Percentiles rank a stretch among this genome's conserved stretches.
These are phyloP conservation scores for Spisula solida DNA, from an alignment of 2,888 invertebrate species.

Conservation along the genomic window DNA sequence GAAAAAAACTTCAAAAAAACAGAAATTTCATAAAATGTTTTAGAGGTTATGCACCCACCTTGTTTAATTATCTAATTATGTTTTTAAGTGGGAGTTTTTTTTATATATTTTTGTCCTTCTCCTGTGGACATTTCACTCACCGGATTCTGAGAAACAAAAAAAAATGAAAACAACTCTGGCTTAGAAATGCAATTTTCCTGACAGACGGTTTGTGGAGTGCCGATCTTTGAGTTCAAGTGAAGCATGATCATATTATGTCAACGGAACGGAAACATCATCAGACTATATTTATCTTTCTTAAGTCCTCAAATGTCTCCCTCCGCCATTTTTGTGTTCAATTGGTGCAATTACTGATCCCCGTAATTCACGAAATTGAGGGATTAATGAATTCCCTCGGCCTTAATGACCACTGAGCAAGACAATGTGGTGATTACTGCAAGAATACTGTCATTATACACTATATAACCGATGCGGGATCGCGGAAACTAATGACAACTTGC, in stretches of 20 bases:
- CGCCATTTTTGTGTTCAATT: conserved; percentile 64
- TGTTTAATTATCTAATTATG: no score
- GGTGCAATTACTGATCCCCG: conserved; percentile 64
- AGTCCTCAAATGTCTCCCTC: conserved; percentile 40
- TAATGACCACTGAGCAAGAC: conserved; percentile 62
- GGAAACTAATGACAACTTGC: conserved; percentile 60
- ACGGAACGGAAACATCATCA: not conserved
- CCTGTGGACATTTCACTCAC: no score
- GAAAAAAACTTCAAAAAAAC: no score
- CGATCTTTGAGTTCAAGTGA: not conserved
- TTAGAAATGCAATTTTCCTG: not conserved
- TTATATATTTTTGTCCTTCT: no score
- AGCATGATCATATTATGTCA: not conserved
- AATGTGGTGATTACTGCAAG: conserved; percentile 61
- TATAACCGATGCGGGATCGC: conserved; percentile 44
- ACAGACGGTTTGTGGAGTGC: not conserved
- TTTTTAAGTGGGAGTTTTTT: no score
- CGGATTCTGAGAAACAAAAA: no score
- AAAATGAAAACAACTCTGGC: no score
- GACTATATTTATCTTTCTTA: conserved; percentile 16
- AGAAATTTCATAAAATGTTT: no score
- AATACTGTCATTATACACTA: conserved; percentile 58
- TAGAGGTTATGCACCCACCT: no score
- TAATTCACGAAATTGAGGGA: conserved; percentile 65
- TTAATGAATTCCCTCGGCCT: conserved; percentile 70